Conservation (phyloP, 2,888 invertebrate genomes). For the Xestia sexstrigata region DNA sequence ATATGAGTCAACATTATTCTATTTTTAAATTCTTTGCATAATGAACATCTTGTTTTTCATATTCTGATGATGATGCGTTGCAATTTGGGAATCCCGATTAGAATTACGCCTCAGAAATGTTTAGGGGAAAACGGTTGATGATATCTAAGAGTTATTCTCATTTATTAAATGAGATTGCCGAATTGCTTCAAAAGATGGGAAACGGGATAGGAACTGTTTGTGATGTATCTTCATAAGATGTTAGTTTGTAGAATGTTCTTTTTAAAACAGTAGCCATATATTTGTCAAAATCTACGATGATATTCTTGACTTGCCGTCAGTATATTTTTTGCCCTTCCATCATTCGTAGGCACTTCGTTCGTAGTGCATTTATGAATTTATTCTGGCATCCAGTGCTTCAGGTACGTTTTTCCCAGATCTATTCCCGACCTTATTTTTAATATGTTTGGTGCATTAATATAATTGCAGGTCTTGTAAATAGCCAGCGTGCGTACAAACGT, state of each 20-base stretch:
- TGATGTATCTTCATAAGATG: not conserved
- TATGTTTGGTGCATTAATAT: slow-evolving; percentile 3
- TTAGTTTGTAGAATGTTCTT: not conserved
- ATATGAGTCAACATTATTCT: not conserved
- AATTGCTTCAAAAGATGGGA: not conserved
- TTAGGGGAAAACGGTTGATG: not conserved
- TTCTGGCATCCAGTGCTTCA: not conserved
- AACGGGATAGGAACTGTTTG: too few species aligned
- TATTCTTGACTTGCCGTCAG: not conserved
- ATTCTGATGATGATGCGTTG: too few species aligned
- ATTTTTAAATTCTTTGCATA: not conserved
- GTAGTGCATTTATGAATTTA: not conserved
- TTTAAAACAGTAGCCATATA: too few species aligned
- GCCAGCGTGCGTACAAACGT: not conserved
- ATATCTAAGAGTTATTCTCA: not conserved
- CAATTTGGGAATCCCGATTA: too few species aligned
- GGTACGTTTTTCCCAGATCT: not conserved
- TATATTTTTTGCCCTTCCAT: not conserved
- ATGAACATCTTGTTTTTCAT: not conserved
- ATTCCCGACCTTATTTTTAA: not conserved
- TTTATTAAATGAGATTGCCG: too few species aligned
- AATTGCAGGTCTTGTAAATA: too few species aligned
- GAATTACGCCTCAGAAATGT: too few species aligned
- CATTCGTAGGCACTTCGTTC: not conserved
- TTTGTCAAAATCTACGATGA: too few species aligned